Conservation (phyloP, 2,113 vertebrate species). For the Ochotona princeps region DNA sequence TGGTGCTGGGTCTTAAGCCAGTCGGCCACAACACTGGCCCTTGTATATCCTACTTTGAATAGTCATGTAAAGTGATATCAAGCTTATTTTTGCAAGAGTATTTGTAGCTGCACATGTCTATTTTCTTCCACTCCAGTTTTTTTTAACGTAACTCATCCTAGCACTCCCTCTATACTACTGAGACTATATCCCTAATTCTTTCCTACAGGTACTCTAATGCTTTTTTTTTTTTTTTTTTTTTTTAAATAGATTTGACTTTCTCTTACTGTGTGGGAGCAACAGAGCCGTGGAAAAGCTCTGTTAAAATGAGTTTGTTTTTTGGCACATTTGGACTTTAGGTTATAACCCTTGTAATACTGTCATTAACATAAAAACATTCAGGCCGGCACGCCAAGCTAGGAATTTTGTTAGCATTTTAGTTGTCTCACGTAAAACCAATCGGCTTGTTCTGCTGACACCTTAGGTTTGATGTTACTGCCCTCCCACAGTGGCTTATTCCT, state of each 20-base stretch:
- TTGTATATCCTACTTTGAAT: neutral
- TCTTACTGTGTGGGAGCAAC: neutral
- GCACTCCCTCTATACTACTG: neutral
- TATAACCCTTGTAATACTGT: neutral
- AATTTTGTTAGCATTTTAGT: constrained; percentile 46
- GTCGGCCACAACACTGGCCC: too few relatives aligned
- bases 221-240: constrained; percentile 30
- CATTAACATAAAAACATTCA: neutral
- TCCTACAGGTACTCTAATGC: neutral
- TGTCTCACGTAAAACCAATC: neutral
- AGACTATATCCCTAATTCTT: neutral
- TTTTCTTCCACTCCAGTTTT: neutral
- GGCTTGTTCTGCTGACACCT: neutral
- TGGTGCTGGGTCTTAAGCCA: too few relatives aligned
- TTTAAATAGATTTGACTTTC: neutral
- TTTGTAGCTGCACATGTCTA: neutral
- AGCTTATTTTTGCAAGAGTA: neutral
- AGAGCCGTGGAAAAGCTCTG: neutral
- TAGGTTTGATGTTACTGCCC: neutral
- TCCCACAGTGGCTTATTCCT: neutral
- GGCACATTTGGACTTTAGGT: constrained; percentile 17
- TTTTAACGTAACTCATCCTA: neutral
- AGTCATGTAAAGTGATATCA: neutral
- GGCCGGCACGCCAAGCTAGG: neutral
- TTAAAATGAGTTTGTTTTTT: neutral